Percentiles rank a stretch among this genome's conserved stretches.
These are phyloP conservation scores for Tenthredo scrophulariae DNA, from an alignment of 2,888 invertebrate genomes.

Conservation along the genomic window DNA sequence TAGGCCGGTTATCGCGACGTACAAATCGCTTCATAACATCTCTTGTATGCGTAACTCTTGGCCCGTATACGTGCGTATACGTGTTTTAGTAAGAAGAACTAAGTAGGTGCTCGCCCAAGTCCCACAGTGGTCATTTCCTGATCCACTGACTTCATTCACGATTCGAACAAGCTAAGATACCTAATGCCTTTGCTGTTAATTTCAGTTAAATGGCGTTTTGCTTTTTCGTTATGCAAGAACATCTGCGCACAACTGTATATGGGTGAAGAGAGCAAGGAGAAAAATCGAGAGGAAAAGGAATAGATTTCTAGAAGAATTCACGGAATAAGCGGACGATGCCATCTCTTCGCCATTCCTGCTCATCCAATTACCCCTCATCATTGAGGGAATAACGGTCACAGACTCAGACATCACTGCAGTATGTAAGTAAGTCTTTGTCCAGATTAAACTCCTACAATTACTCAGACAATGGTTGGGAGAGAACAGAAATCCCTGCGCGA, in stretches of 20 bases:
- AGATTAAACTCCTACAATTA: conserved; percentile 52
- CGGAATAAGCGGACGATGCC: neutral
- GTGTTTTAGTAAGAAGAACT: neutral
- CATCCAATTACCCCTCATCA: conserved; percentile 34
- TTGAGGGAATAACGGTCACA: conserved; percentile 32
- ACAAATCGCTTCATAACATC: conserved; percentile 47
- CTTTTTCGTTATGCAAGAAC: neutral
- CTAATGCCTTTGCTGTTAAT: neutral
- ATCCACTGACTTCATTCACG: neutral
- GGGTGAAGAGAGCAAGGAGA: neutral
- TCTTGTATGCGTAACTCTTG: conserved; percentile 23
- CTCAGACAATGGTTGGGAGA: conserved; percentile 41
- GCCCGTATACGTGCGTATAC: neutral
- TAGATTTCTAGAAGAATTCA: neutral
- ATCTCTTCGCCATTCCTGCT: conserved; percentile 68
- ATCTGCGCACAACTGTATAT: neutral
- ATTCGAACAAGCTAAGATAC: neutral
- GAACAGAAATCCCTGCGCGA: conserved; percentile 39
- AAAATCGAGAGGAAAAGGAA: neutral
- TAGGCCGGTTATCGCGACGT: conserved; percentile 14
- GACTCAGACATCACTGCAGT: conserved; percentile 10
- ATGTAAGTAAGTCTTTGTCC: conserved; percentile 42
- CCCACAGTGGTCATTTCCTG: neutral
- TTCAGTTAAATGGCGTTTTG: neutral
- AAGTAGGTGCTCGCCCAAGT: neutral